These are phyloP conservation scores for Contarinia nasturtii DNA, from an alignment of 1,140 invertebrate species.

Conservation along the genomic window DNA sequence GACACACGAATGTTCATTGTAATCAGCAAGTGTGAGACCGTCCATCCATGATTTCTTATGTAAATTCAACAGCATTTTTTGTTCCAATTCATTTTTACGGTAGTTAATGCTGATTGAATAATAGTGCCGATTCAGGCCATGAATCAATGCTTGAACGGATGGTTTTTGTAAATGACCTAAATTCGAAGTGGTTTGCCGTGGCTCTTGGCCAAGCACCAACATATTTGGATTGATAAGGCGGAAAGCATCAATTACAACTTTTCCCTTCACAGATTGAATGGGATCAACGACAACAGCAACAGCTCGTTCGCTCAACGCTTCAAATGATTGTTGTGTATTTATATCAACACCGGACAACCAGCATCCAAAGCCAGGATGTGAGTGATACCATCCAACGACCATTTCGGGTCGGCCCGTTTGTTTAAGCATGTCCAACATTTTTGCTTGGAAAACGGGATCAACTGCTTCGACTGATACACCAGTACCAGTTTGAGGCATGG, in stretches of 20 bases:
- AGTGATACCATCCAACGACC: constrained; percentile 99
- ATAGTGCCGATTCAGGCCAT: constrained; percentile 96
- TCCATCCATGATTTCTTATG: constrained; percentile 99
- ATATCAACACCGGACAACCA: constrained; percentile 99
- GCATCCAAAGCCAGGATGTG: constrained; percentile 98
- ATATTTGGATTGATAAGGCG: constrained; percentile 97
- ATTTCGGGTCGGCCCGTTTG: constrained; percentile 98
- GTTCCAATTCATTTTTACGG: constrained; percentile 95
- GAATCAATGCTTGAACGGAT: constrained; percentile 97
- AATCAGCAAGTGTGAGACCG: constrained; percentile 86
- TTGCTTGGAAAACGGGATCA: constrained; percentile 98
- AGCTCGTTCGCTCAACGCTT: constrained; percentile 91
- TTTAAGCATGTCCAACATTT: constrained; percentile 99
- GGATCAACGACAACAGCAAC: constrained; percentile 99
- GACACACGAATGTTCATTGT: constrained; percentile 78
- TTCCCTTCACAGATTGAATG: constrained; percentile 97
- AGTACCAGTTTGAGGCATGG: constrained; percentile 97
- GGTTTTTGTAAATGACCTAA: constrained; percentile 97
- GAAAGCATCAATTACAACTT: constrained; percentile 91
- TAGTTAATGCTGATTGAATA: constrained; percentile 99
- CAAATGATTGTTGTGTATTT: constrained; percentile 99
- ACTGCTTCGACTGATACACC: constrained; percentile 99
- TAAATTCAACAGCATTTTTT: constrained; percentile 97
- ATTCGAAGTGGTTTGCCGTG: constrained; percentile 96
- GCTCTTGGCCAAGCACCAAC: constrained; percentile 97